Conservation (phyloP, 2,113 vertebrate genomes). For the Choloepus hoffmanni region DNA sequence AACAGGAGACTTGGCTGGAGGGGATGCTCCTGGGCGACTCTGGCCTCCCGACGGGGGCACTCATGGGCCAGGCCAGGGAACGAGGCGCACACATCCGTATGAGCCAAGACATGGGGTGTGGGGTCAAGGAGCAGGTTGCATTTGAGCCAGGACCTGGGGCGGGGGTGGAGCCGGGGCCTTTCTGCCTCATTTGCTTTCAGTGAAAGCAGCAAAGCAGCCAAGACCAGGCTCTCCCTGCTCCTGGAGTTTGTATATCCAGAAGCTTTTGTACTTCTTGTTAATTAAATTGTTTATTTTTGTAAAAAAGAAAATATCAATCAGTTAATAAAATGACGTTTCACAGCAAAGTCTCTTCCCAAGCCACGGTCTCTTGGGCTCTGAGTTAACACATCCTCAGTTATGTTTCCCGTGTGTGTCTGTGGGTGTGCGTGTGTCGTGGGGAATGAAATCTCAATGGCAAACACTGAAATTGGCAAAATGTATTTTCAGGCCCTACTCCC, state of each 20-base stretch:
- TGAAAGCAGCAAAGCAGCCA: slow-evolving; percentile 91
- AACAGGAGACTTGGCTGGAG: slow-evolving; percentile 50
- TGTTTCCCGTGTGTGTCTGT: background rate
- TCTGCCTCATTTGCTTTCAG: slow-evolving; percentile 93
- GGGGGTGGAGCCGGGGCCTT: slow-evolving; percentile 85
- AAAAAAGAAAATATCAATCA: slow-evolving; percentile 82
- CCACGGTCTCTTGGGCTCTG: background rate
- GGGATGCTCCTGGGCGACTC: slow-evolving; percentile 54
- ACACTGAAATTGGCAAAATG: background rate
- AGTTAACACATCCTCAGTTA: background rate
- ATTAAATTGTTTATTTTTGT: slow-evolving; percentile 91
- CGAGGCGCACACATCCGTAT: slow-evolving; percentile 79
- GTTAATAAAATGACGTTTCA: slow-evolving; percentile 76
- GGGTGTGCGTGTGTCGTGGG: background rate
- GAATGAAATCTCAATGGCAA: background rate
- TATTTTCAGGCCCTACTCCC: background rate
- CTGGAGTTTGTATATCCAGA: slow-evolving; percentile 89
- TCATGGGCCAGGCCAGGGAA: slow-evolving; percentile 55
- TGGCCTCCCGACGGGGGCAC: slow-evolving; percentile 60
- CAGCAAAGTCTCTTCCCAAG: slow-evolving; percentile 23
- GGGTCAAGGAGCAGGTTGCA: slow-evolving; percentile 85
- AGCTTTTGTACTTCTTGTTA: slow-evolving; percentile 87
- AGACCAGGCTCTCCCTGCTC: slow-evolving; percentile 87
- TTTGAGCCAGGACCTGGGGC: slow-evolving; percentile 84
- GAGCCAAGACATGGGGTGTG: slow-evolving; percentile 81